Base-by-base conservation (phyloP, 2,113 vertebrate species). In the Dasyprocta punctata region DNA sequence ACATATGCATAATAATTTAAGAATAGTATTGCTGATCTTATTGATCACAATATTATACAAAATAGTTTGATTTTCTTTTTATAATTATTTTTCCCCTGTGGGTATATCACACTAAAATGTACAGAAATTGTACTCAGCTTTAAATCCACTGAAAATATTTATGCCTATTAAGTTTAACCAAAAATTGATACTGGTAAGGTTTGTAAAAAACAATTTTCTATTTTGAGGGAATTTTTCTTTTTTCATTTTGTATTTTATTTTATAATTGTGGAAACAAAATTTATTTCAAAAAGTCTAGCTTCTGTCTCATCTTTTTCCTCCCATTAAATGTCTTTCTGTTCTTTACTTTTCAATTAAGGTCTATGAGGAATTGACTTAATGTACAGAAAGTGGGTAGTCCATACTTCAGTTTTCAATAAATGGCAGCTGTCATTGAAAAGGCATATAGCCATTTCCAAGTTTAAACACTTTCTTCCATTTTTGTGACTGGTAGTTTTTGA, bases 61-160 rank as follows among this genome's bases (percentile, higher is more conserved):
- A 94, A 93, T 6, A 73, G 4, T 75, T 88, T 60, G 47, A 58
- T 80, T 92, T 94, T 78, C 16, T 71, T 75, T 73, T 93, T 54
- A 75, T 22, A 85, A 24, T 49, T 60, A 28, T 9, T 69, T 54
- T 71, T 5, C 38, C 41, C 20, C 30, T 16, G 5, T 49, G 7
- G 33, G 30, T 56, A 83, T 28, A 78, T 3, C 1, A 6, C 52
- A 88, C 24, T 65, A 89, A 95, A 38, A 89, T 78, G 20, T 73
- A 47, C 14, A 86, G 22, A 69, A 5, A 65, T 63, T 52, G 65
- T 80, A 56, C 19, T 36, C 2, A 61, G 19, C 9, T 95, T 97
- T 88, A 82, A 88, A 92, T 78, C 22, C 83, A 10, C 96, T 93
- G 30, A 93, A 97, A 89, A 30, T 84, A 60, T 78, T 95, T 41